Base-by-base conservation (phyloP, 2,797 vertebrate species). In the Neostethus bicornis region DNA sequence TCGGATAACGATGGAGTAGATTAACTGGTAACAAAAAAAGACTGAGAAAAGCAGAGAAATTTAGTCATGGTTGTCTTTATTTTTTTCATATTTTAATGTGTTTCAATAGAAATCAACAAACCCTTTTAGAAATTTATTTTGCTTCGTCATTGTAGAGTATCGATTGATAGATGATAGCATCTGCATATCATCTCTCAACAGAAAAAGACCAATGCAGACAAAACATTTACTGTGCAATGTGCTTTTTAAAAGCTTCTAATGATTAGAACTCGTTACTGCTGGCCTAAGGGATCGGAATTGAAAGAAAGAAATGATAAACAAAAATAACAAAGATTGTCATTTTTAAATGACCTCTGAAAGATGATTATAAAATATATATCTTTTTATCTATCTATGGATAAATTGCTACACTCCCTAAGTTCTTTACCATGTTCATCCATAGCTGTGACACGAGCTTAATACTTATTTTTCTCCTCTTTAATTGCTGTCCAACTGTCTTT, bases 371-470 rank as follows among this genome's bases (percentile, higher is more conserved):
- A n/a, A n/a, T n/a, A n/a, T n/a, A n/a, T n/a, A n/a, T n/a, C 25
- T 25, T 26, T 26, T 26, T 26, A 26, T 6, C 12, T 12, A 14
- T 44, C 48, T 23, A 24, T 50, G n/a, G n/a, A n/a, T 23, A 11
- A 24, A 21, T 7, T 13, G 13, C 13, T n/a, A 34, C 6, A 12
- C 39, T 10, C 21, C 12, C 14, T 44, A 4, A 14, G 48, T 5
- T 28, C 6, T 58, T n/a, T 28, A 23, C 43, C 20, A 37, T 64
- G 11, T 47, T 58, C 35, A 9, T 25, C 23, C 17, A 28, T 26
- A 34, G 9, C 28, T 9, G 20, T 61, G 19, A 26, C n/a, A 45
- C 35, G 26, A 37, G 14, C 45, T 43, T 47, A 52, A 49, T 42
- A n/a, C 31, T 38, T 6, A 44, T n/a, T 35, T 23, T 26, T 23